Evolutionary conservation across 1,140 invertebrate species (phyloP).

Genomic region (Drosophila sucinea): DNA sequence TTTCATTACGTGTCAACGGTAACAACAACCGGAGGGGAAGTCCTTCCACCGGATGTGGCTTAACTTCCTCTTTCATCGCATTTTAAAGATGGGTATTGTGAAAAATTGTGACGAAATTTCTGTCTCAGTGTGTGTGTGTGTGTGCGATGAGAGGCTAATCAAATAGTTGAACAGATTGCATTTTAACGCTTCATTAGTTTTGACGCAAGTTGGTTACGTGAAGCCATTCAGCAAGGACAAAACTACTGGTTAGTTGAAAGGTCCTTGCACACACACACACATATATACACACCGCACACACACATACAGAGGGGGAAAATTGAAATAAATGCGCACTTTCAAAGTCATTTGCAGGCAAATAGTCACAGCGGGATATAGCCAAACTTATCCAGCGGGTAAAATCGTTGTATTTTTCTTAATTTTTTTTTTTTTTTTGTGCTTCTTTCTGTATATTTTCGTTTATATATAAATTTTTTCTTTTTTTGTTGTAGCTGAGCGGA

Average conservation of each 20-base stretch:
- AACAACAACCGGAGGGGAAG: slow-evolving; percentile 2
- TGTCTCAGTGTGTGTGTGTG: slow-evolving; percentile 15
- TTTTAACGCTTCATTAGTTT: slow-evolving; percentile 67
- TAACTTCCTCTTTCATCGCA: slow-evolving; percentile 29
- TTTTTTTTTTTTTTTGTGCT: slow-evolving; percentile 32
- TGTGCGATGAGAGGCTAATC: slow-evolving; percentile 36
- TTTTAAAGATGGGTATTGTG: neutral
- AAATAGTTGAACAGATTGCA: slow-evolving; percentile 61
- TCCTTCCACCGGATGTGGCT: slow-evolving; percentile 2
- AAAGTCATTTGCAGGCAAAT: slow-evolving; percentile 74
- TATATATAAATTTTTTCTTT: slow-evolving; percentile 28
- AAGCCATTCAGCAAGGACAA: slow-evolving; percentile 27
- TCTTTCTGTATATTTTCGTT: neutral
- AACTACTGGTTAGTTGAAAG: slow-evolving; percentile 28
- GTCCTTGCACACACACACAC: slow-evolving; percentile 11
- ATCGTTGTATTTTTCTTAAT: slow-evolving; percentile 60
- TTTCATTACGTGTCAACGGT: slow-evolving; percentile 28
- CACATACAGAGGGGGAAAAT: slow-evolving; percentile 34
- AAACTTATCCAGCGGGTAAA: slow-evolving; percentile 50
- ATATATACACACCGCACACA: neutral
- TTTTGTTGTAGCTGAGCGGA: slow-evolving; percentile 41
- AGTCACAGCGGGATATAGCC: slow-evolving; percentile 45
- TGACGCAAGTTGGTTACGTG: slow-evolving; percentile 47
- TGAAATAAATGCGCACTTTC: slow-evolving; percentile 72
- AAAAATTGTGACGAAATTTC: slow-evolving; percentile 23